Conservation (phyloP, 2,113 vertebrate species). For the Cacatua alba region DNA sequence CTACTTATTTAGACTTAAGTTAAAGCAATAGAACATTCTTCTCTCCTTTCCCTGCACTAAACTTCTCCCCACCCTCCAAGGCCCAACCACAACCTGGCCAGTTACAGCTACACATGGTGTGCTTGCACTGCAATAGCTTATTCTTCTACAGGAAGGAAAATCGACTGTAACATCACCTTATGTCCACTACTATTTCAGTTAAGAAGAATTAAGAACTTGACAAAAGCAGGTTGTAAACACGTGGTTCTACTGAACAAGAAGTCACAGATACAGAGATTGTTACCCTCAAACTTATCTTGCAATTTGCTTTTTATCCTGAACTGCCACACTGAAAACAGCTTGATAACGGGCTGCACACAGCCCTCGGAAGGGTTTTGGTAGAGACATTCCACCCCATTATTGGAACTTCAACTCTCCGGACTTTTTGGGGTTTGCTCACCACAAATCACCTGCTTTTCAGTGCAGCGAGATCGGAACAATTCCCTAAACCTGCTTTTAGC, state of each 20-base stretch:
- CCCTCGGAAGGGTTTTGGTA: background rate
- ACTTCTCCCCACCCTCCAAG: background rate
- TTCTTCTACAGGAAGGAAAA: background rate
- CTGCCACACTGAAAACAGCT: background rate
- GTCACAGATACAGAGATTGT: background rate
- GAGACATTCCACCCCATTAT: background rate
- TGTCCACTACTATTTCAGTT: background rate
- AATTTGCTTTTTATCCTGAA: background rate
- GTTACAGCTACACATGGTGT: background rate
- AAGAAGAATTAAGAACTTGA: background rate
- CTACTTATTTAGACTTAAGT: background rate
- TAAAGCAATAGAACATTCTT: background rate
- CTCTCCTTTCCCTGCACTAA: background rate
- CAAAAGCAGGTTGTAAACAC: background rate
- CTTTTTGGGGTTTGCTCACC: background rate
- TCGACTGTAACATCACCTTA: no score
- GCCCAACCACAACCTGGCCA: background rate
- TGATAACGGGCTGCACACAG: no score
- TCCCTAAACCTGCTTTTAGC: background rate
- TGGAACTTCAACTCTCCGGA: background rate
- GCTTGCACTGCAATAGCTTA: background rate
- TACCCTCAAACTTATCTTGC: background rate
- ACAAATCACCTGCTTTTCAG: background rate
- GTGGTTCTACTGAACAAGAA: background rate
- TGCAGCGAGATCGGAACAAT: background rate